Base-by-base conservation (phyloP, 2,888 invertebrate species). In the Drosophila merina region DNA sequence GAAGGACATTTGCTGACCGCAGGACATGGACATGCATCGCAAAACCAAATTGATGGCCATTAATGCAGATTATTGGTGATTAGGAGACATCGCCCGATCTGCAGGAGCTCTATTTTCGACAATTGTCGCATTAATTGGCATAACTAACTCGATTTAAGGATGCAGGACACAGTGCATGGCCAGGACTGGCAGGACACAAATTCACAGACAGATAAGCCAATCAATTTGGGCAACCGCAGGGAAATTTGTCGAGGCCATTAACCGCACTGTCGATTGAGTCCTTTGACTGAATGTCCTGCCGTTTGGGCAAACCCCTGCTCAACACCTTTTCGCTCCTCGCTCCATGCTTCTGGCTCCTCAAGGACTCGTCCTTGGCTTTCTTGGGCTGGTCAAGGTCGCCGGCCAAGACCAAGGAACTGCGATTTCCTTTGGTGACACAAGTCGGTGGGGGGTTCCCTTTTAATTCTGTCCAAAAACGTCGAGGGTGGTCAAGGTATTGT, bases 71-170 rank as follows among this genome's bases (percentile, higher is more conserved):
- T 75, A 86, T 80, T 76, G 74, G 64, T 64, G 75, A 84, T 88
- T 70, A 77, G 79, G 70, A 72, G 12, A 38, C 47, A 31, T 57
- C 28, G 52, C 20, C 49, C 49, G 45, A 40, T 64, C 58, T 20
- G 51, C 54, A 44, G 57, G 71, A 64, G 67, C 51, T 63, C 67
- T 58, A 70, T 74, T 67, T 71, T 64, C 47, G 55, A 68, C 77
- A 86, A 77, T 83, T 76, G 77, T 75, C 67, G 56, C 82, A 86
- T 86, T 89, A 88, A 90, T 89, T 83, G 77, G 85, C 85, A 77
- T 83, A 77, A 77, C 86, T 85, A 80, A 84, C 88, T 88, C 85
- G 86, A 86, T 86, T 83, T 82, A 74, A n/a, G 12, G 31, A 44
- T 25, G 44, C 44, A 10, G 44, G 25, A 44, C 20, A 4, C 42